phyloP scores from a whole-genome alignment of 2,113 vertebrate genomes.

The Anhinga rufa region DNA sequence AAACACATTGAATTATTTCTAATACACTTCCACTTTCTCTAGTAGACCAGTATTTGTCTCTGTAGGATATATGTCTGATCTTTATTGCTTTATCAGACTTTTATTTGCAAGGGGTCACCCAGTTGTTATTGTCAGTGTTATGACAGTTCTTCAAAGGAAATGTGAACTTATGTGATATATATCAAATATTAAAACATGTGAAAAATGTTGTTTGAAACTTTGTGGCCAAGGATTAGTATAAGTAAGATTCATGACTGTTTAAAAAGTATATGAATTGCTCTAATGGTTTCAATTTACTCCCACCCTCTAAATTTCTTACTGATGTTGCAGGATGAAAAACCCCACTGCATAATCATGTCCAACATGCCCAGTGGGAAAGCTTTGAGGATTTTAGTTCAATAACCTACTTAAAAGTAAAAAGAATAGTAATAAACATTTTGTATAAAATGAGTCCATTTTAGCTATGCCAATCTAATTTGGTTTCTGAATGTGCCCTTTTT shows the following conservation, averaged over 20 bases:
- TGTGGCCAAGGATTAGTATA: background rate
- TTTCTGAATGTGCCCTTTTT: background rate
- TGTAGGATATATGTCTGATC: background rate
- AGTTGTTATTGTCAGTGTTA: background rate
- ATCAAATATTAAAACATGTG: background rate
- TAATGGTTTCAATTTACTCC: background rate
- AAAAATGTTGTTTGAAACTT: background rate
- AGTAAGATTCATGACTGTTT: background rate
- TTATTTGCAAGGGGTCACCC: background rate
- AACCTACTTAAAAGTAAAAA: background rate
- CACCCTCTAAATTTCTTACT: background rate
- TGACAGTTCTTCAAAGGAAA: background rate
- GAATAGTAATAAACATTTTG: background rate
- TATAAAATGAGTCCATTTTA: background rate
- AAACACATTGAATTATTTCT: conserved; percentile 2
- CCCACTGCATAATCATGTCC: background rate
- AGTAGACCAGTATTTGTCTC: background rate
- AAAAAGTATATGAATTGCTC: background rate
- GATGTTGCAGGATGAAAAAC: background rate
- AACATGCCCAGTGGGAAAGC: background rate
- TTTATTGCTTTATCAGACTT: conserved; percentile 7
- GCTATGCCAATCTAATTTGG: background rate
- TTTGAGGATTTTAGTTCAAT: background rate
- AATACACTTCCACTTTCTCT: background rate
- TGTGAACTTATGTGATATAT: background rate